Conservation (phyloP, 2,113 vertebrate species). For the Petrocephalus zakoni region DNA sequence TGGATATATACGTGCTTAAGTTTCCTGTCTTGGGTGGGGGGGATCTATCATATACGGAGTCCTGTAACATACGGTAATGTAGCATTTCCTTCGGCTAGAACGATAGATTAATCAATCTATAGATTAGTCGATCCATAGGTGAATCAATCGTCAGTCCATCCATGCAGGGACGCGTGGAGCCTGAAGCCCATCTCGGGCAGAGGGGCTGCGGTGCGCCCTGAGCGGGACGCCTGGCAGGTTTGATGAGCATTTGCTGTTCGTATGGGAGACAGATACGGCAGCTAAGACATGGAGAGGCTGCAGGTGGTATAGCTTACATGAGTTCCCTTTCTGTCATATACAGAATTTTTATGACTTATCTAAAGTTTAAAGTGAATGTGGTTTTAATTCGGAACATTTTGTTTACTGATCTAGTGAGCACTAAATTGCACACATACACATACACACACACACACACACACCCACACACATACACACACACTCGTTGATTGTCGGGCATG, state of each 20-base stretch:
- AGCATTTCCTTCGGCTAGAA: not conserved
- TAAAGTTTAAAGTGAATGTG: not conserved
- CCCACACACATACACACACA: not conserved
- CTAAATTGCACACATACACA: not conserved
- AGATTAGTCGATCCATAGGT: not conserved
- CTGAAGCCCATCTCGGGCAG: not conserved
- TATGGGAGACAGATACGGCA: not conserved
- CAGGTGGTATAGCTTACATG: not conserved
- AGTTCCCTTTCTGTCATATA: not conserved
- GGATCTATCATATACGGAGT: not conserved
- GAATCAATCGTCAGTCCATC: not conserved
- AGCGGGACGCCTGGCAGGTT: not conserved
- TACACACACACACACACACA: no score
- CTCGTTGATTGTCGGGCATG: not conserved
- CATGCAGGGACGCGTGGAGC: not conserved
- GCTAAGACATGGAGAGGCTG: not conserved
- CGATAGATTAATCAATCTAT: not conserved
- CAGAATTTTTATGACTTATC: not conserved
- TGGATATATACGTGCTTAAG: not conserved
- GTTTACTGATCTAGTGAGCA: not conserved
- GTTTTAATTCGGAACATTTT: not conserved
- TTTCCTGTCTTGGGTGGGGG: not conserved
- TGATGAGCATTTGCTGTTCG: not conserved
- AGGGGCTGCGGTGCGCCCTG: not conserved
- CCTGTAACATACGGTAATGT: not conserved